Base-by-base conservation (phyloP, 2,113 vertebrate species). In the Grammomys dolichurus region DNA sequence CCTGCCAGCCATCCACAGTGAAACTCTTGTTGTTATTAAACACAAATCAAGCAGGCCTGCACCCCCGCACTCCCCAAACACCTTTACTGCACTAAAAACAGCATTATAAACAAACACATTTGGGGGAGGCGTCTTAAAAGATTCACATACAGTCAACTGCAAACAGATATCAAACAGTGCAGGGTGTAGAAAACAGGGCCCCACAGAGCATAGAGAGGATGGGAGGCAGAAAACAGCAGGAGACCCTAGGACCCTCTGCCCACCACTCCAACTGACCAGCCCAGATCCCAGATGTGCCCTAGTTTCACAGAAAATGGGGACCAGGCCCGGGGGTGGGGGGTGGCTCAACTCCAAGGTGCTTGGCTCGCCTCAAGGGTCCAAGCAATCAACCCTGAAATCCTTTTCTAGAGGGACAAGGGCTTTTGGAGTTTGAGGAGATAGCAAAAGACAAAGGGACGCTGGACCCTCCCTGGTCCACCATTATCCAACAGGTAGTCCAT, bases 21-120 rank as follows among this genome's bases (percentile, higher is more conserved):
- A 48, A 75, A 65, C 40, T 40, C 20, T 51, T 69, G 40, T 43
- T 65, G 40, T 54, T 67, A 89, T 72, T 91, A 82, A 92, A 89
- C 87, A 91, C 58, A 73, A 22, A 73, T 69, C 92, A 72, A 56
- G 80, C 43, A 58, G 70, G 89, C 51, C 67, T 93, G 93, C 85
- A 48, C 96, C 96, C 96, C 95, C 94, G 26, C 88, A 24, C 70
- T 96, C 98, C 97, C 65, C 90, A 98, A 98, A 98, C 95, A 0
- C 97, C 98, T 99, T 98, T 98, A 99, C 98, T 98, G 96, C 97
- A 98, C 98, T 98, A 97, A 96, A 98, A 98, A 98, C 97, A 95
- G 97, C 3, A 87, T 97, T 96, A 97, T 98, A 98, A 98, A 98
- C 98, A 98, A 97, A 98, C 98, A 98, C 93, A 43, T 10, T 69